Base-by-base conservation (phyloP, 2,113 vertebrate species). In the Carassius gibelio region DNA sequence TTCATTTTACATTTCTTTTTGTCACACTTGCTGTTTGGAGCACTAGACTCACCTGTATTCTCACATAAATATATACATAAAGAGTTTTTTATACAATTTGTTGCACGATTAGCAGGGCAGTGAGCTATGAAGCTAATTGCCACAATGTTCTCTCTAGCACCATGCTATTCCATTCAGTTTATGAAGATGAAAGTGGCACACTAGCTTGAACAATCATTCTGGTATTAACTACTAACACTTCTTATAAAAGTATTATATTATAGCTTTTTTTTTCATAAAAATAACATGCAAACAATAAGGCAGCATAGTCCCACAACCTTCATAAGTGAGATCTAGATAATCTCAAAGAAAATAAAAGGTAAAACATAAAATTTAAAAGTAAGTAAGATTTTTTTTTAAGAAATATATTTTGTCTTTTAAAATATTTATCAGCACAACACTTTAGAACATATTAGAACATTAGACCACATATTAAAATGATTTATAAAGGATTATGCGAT, bases 81-180 rank as follows among this genome's bases (percentile, higher is more conserved):
- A 26, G 26, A 26, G 26, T 26, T 26, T 26, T 26, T 26, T 26
- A 26, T 26, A 26, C 26, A 26, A 26, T 26, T 0, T 26, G 15
- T 75, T 69, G 38, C 61, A 68, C 62, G 23, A 68, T 81, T 69
- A 82, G 62, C 17, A n/a, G 80, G n/a, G 61, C 26, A 19, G 15
- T 48, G 45, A 48, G 9, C 45, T 10, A 2, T 48, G 45, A 48
- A 48, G 45, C 45, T 48, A 48, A 48, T 48, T 48, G 45, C 45
- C 45, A 48, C 45, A 48, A 11, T 45, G 42, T 45, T 45, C 42
- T 48, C 45, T 2, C 45, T 11, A 48, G 45, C 45, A 48, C 45
- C 10, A 0, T 48, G 45, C 45, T 48, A 9, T 48, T 48, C 45
- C 9, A 48, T 48, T 48, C 45, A 48, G 9, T 48, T 48, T 11